Conservation (phyloP, 1,140 invertebrate species). For the Pomacea maculata region DNA sequence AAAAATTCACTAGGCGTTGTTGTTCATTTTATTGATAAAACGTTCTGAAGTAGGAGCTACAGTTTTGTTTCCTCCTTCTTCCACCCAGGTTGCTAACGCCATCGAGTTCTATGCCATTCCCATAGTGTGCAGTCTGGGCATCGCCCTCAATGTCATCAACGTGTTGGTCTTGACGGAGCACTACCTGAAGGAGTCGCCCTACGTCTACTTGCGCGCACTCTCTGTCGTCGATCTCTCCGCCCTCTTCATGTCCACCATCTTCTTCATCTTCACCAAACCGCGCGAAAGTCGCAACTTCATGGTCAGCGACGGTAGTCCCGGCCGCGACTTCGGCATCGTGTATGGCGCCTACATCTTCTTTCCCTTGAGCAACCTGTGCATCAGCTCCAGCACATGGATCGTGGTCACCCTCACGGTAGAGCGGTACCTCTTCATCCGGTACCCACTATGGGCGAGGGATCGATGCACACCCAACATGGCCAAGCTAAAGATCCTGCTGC, state of each 20-base stretch:
- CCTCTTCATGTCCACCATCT: slow-evolving; percentile 47
- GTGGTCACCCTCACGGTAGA: slow-evolving; percentile 16
- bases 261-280: slow-evolving; percentile 40
- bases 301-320: slow-evolving; percentile 16
- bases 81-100: slow-evolving; percentile 4
- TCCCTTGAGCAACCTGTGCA: slow-evolving; percentile 36
- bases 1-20: no score
- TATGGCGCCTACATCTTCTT: slow-evolving; percentile 52
- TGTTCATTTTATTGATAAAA: no score
- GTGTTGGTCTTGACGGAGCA: slow-evolving; percentile 52
- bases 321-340: slow-evolving; percentile 39
- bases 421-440: slow-evolving; percentile 47
- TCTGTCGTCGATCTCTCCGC: slow-evolving; percentile 50
- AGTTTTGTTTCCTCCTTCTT: background rate
- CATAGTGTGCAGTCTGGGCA: slow-evolving; percentile 55
- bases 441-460: slow-evolving; percentile 53
- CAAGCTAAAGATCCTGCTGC: slow-evolving; percentile 40
- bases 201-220: slow-evolving; percentile 54
- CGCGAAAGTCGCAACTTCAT: background rate
- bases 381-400: slow-evolving; percentile 16
- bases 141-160: slow-evolving; percentile 56
- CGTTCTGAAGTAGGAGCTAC: background rate
- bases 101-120: slow-evolving; percentile 43
- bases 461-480: slow-evolving; percentile 47
- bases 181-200: slow-evolving; percentile 55